Conservation (phyloP, 2,113 vertebrate genomes). For the Lamprotornis superbus region DNA sequence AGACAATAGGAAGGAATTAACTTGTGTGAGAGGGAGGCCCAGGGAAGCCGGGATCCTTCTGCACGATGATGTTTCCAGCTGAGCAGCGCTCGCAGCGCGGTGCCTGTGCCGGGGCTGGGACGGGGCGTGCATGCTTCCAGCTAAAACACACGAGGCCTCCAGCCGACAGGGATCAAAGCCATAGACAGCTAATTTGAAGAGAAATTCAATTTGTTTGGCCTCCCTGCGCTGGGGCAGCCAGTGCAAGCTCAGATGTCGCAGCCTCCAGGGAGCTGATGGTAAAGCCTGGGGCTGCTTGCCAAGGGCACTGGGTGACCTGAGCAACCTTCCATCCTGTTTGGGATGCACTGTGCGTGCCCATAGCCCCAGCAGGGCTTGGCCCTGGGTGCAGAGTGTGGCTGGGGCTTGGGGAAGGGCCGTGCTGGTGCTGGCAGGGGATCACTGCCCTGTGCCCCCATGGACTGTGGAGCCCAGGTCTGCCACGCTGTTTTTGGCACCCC, state of each 20-base stretch:
- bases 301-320: background rate
- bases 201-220: slow-evolving; percentile 52
- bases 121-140: background rate
- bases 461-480: background rate
- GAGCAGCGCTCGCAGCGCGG: background rate
- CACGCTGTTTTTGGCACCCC: background rate
- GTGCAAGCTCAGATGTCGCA: background rate
- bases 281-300: background rate
- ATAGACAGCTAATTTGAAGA: slow-evolving; percentile 25
- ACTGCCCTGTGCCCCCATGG: background rate
- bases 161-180: background rate
- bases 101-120: background rate
- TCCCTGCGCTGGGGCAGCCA: background rate
- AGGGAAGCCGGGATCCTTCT: background rate
- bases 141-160: background rate
- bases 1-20: slow-evolving; percentile 16
- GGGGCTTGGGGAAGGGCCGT: background rate
- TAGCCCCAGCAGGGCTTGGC: accelerated
- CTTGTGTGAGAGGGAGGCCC: background rate
- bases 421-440: background rate
- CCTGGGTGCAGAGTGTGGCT: background rate
- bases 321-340: background rate
- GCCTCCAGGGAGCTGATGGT: background rate
- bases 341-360: background rate
- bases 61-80: background rate